Evolutionary conservation across 2,113 vertebrate species (phyloP).

Genomic region (Falco punctatus): DNA sequence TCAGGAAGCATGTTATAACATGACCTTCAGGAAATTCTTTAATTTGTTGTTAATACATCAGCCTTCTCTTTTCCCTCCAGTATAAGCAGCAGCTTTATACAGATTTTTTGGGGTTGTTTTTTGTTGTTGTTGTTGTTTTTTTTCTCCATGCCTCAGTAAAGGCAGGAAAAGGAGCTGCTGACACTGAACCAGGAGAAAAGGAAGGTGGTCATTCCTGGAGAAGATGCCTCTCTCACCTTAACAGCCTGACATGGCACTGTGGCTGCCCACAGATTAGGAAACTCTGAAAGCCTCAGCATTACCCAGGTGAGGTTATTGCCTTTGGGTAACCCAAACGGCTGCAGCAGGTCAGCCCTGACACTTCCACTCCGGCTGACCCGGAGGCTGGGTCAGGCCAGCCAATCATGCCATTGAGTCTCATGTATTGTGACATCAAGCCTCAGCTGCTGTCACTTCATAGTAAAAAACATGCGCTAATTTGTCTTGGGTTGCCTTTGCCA

Average conservation of each 20-base stretch:
- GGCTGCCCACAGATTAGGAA: constrained; percentile 29
- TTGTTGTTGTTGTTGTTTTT: neutral
- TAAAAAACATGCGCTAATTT: neutral
- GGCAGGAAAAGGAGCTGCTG: neutral
- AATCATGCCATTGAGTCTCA: neutral
- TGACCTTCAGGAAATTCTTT: constrained; percentile 21
- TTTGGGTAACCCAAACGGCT: neutral
- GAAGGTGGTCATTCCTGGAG: neutral
- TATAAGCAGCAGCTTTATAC: neutral
- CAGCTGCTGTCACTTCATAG: fast-evolving
- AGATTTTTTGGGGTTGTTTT: neutral
- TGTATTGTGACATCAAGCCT: fast-evolving
- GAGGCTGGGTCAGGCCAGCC: neutral
- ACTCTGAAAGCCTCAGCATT: neutral
- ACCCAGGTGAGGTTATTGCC: neutral
- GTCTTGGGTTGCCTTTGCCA: neutral
- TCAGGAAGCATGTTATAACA: constrained; percentile 19
- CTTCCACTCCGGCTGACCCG: neutral
- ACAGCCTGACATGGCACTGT: neutral
- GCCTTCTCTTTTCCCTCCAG: neutral
- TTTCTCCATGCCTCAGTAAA: neutral
- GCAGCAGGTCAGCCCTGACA: neutral
- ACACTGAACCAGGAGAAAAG: neutral
- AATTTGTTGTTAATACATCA: constrained; percentile 3
- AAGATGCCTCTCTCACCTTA: neutral